Conservation (phyloP, 2,888 invertebrate genomes). For the Pachydiplax longipennis region DNA sequence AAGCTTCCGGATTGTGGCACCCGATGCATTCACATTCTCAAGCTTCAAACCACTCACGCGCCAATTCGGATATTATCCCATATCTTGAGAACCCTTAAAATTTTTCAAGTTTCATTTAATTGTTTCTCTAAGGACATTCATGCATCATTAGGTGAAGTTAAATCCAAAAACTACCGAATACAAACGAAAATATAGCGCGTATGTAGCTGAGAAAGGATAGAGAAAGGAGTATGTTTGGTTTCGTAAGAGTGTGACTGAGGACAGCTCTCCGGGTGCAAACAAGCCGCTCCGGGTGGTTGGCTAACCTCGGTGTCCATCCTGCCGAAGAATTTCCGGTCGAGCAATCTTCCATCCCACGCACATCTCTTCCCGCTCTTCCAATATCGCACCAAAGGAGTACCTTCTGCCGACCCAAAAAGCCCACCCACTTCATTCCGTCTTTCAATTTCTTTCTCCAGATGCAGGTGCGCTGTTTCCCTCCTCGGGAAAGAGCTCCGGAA, state of each 20-base stretch:
- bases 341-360: not conserved
- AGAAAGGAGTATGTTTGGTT: not conserved
- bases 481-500: not conserved
- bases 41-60: too few relatives aligned
- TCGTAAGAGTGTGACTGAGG: not conserved
- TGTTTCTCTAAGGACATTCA: too few relatives aligned
- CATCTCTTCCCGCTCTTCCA: not conserved
- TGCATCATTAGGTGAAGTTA: too few relatives aligned
- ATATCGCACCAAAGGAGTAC: not conserved
- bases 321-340: slow-evolving; percentile 2
- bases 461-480: not conserved
- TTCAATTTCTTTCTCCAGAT: not conserved
- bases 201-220: not conserved
- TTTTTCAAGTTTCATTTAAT: too few relatives aligned
- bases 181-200: too few relatives aligned
- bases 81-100: too few relatives aligned
- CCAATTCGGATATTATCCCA: too few relatives aligned
- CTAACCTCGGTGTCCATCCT: not conserved
- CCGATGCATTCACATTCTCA: too few relatives aligned
- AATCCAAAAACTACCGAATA: too few relatives aligned
- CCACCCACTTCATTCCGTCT: too few relatives aligned
- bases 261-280: not conserved
- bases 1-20: too few relatives aligned
- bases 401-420: not conserved
- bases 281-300: not conserved